A percentile compares a stretch with the other conserved stretches of the same genome.
Evolutionary conservation across 2,888 invertebrate genomes (phyloP).

Genomic region (Meloe dianella): DNA sequence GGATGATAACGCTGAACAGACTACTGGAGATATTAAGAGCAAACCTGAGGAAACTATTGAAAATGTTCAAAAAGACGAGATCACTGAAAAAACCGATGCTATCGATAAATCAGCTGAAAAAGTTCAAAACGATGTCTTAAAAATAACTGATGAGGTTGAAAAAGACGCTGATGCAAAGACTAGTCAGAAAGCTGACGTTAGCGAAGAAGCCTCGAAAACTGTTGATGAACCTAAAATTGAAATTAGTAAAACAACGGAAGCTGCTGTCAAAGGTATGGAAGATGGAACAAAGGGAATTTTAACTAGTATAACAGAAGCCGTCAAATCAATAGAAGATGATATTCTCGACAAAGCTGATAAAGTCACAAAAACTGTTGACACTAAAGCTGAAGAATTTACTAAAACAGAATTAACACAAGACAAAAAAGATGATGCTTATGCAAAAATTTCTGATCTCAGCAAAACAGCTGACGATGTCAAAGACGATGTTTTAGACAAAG

Average conservation of each 20-base stretch:
- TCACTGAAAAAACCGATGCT: background rate
- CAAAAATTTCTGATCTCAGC: slow-evolving; percentile 22
- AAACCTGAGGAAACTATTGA: slow-evolving; percentile 4
- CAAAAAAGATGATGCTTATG: slow-evolving; percentile 16
- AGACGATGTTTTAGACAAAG: slow-evolving; percentile 14
- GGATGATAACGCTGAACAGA: background rate
- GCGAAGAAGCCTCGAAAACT: background rate
- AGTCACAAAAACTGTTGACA: background rate
- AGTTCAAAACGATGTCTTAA: background rate
- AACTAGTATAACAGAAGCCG: slow-evolving; percentile 26
- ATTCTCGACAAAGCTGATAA: slow-evolving; percentile 10
- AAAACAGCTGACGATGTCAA: background rate
- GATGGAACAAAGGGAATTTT: slow-evolving; percentile 22
- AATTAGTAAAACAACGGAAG: slow-evolving; percentile 18
- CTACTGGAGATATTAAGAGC: slow-evolving; percentile 11
- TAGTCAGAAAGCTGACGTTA: slow-evolving; percentile 16
- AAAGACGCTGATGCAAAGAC: background rate
- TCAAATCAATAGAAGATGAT: slow-evolving; percentile 12
- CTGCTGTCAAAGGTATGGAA: slow-evolving; percentile 17
- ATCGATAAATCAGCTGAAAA: background rate
- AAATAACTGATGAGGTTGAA: background rate
- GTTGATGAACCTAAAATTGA: slow-evolving; percentile 17
- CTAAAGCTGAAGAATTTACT: slow-evolving; percentile 21
- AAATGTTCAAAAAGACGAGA: background rate
- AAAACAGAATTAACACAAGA: slow-evolving; percentile 6